Base-by-base conservation (phyloP, 2,113 vertebrate species). In the Podilymbus podiceps region DNA sequence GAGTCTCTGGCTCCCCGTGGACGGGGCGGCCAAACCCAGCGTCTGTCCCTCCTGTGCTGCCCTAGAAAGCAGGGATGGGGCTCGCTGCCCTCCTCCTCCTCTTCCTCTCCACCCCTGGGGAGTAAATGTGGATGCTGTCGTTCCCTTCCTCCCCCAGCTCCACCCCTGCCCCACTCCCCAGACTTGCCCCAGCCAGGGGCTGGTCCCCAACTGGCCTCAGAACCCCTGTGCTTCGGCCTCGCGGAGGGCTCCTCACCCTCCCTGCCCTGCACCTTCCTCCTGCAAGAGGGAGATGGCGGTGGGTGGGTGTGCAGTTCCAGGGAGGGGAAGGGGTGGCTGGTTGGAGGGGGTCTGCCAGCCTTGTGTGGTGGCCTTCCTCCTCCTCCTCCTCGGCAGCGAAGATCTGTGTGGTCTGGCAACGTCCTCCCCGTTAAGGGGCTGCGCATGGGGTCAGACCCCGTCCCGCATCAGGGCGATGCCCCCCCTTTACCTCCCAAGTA, bases 161-260 rank as follows among this genome's bases (percentile, higher is more conserved):
- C n/a, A 27, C 31, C 30, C 19, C n/a, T 42, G 11, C 18, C 33
- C 47, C 24, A 14, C 16, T 0, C 1, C 44, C 8, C 5, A 14
- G 69, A 25, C 35, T 47, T 76, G 50, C 25, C 3, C 3, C 67
- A 52, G n/a, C 50, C 6, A 1, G 4, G 27, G 27, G 18, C 6
- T 38, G 62, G 15, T 35, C 8, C 35, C 35, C 17, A 72, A 2
- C 8, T 10, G 10, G 20, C 25, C 8, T 9, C 50, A 73, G 10
- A 31, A 18, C 15, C 14, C 17, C 9, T 2, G 2, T 55, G n/a
- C 47, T 81, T 69, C 0, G 0, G 25, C 47, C 35, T 69, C 4
- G 0, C 0, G 1, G 1, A 10, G 25, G 27, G 28, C 19, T 3
- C 40, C 38, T 80, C 5, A 1, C 1, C 24, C 8, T 46, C 49